These are phyloP conservation scores for Lutjanus erythropterus DNA, from an alignment of 2,113 vertebrate species.

Conservation along the genomic window DNA sequence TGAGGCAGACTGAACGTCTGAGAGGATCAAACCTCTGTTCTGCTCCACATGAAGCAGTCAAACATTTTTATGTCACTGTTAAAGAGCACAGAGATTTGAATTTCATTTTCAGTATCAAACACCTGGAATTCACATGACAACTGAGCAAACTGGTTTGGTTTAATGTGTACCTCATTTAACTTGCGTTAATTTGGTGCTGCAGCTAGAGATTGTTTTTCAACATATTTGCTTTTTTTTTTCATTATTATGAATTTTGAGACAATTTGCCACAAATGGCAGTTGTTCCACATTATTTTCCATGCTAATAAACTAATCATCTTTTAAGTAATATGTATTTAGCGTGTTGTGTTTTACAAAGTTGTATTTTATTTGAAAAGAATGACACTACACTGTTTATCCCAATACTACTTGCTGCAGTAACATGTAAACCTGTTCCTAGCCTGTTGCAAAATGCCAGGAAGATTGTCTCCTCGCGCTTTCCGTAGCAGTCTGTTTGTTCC, in stretches of 20 bases:
- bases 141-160: not conserved
- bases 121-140: conserved; percentile 1
- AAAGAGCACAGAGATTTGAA: not conserved
- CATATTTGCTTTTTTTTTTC: no score
- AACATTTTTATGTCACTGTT: not conserved
- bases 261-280: no score
- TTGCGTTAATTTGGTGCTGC: not conserved
- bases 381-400: not conserved
- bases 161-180: not conserved
- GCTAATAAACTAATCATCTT: no score
- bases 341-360: not conserved
- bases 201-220: not conserved
- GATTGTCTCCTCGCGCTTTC: conserved; percentile 46
- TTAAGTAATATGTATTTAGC: not conserved
- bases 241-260: no score
- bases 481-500: conserved; percentile 47
- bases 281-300: no score
- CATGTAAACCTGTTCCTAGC: fast-evolving
- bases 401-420: no score
- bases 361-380: not conserved
- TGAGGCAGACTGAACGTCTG: no score
- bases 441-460: not conserved
- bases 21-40: no score
- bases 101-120: not conserved
- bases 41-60: no score